Base-by-base conservation (phyloP, 2,888 invertebrate species). In the Neocrepidodera transversa region DNA sequence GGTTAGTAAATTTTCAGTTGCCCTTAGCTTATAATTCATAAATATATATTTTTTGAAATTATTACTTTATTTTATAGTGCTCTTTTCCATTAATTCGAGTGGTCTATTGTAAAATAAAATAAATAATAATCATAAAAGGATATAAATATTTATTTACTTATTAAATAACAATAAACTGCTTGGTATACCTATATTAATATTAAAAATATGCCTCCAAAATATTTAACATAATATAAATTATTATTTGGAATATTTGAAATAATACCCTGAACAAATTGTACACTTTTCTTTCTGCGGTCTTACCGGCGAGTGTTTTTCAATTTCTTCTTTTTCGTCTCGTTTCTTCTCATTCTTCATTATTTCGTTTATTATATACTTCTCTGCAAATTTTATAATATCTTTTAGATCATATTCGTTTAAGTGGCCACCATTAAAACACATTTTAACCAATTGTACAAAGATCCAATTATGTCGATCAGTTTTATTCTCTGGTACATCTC, bases 321-420 rank as follows among this genome's bases (percentile, higher is more conserved):
- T 60, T 16, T n/a, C 60, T 14, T 32, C 32, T 30, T 43, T 38
- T 23, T 43, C 43, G 17, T 65, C 61, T 48, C 28, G 26, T 28
- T 49, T 54, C 38, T 58, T 42, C 38, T 63, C 47, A 7, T 61
- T 50, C 7, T 65, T 57, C 14, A 45, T 56, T 10, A 70, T 53
- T 28, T 67, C 40, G 23, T 65, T 60, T 10, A 60, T 26, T 14
- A 72, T 26, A 67, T 68, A 69, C 7, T 58, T 65, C 23, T 60
- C 53, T 13, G 69, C 62, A 57, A 66, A 73, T 13, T 60, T 60
- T 10, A 71, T 56, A 26, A 75, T 52, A 35, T 72, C 68, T 17
- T 53, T 59, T 8, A 73, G 49, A 10, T 58, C 67, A 5, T 52
- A 13, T 13, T 47, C 43, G 0, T 52, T 49, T 17, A 71, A 51